Evolutionary conservation across 1,140 invertebrate genomes (phyloP).

Genomic region (Bombus sibiricus): DNA sequence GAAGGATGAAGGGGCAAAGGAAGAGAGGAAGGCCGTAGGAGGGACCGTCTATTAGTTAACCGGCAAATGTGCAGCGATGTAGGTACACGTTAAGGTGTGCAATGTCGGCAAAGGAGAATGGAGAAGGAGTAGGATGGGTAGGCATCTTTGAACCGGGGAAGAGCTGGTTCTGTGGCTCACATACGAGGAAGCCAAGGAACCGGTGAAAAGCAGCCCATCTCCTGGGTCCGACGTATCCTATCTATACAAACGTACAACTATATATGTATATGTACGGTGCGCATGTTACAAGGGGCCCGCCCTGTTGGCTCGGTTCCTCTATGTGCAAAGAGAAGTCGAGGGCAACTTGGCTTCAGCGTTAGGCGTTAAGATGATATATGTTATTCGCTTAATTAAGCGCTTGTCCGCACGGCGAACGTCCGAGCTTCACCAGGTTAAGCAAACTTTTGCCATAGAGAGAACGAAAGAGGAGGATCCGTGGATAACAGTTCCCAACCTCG

Average conservation of each 20-base stretch:
- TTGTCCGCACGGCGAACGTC: conserved; percentile 69
- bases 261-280: background rate
- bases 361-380: conserved; percentile 77
- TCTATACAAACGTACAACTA: background rate
- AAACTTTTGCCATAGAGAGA: conserved; percentile 64
- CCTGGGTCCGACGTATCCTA: conserved; percentile 37
- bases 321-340: conserved; percentile 23
- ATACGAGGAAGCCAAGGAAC: conserved; percentile 31
- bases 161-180: conserved; percentile 32
- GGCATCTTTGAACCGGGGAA: conserved; percentile 17
- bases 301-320: conserved; percentile 10
- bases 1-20: conserved; percentile 3
- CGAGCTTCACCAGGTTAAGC: conserved; percentile 57
- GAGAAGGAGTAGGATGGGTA: background rate
- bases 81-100: conserved; percentile 44
- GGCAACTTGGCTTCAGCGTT: conserved; percentile 70
- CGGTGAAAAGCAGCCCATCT: conserved; percentile 40
- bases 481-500: conserved; percentile 2
- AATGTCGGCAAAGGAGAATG: conserved; percentile 53
- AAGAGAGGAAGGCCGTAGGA: conserved; percentile 5
- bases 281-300: conserved; percentile 5
- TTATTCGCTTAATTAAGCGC: conserved; percentile 81
- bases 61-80: conserved; percentile 52
- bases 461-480: background rate
- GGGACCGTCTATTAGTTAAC: conserved; percentile 58